Conservation (phyloP, 2,888 invertebrate genomes). For the Drosophila emarginata region DNA sequence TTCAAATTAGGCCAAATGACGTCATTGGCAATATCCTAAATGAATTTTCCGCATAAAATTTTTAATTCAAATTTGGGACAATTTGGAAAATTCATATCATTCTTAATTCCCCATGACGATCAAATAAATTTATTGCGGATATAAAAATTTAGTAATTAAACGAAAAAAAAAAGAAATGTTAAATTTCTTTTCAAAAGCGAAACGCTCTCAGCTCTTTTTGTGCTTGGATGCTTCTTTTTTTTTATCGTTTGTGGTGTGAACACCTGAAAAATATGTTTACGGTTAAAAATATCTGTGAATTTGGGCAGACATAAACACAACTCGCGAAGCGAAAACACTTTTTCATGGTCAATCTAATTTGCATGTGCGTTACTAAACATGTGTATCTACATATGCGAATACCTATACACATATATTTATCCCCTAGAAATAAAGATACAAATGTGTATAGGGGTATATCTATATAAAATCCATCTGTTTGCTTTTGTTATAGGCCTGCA, state of each 20-base stretch:
- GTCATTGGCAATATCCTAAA: not conserved
- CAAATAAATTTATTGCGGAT: constrained; percentile 12
- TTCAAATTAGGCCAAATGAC: not conserved
- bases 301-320: constrained; percentile 9
- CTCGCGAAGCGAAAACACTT: constrained; percentile 53
- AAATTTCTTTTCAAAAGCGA: not conserved
- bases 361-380: constrained; percentile 49
- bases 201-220: no score
- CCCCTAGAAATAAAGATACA: not conserved
- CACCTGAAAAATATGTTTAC: constrained; percentile 14
- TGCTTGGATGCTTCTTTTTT: not conserved
- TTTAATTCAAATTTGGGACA: not conserved
- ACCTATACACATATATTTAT: not conserved
- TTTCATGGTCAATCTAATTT: constrained; percentile 74
- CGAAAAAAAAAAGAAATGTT: not conserved
- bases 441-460: not conserved
- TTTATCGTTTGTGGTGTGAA: not conserved
- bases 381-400: not conserved
- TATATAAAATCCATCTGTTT: constrained; percentile 13
- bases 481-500: constrained; percentile 6
- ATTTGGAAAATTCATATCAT: constrained; percentile 8
- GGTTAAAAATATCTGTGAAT: not conserved
- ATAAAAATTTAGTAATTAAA: constrained; percentile 1
- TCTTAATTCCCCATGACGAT: constrained; percentile 10
- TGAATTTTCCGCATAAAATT: not conserved